Evolutionary conservation across 2,797 vertebrate genomes (phyloP), one percentile per base, ranked within the genome.

Genomic region (Anniella stebbinsi): DNA sequence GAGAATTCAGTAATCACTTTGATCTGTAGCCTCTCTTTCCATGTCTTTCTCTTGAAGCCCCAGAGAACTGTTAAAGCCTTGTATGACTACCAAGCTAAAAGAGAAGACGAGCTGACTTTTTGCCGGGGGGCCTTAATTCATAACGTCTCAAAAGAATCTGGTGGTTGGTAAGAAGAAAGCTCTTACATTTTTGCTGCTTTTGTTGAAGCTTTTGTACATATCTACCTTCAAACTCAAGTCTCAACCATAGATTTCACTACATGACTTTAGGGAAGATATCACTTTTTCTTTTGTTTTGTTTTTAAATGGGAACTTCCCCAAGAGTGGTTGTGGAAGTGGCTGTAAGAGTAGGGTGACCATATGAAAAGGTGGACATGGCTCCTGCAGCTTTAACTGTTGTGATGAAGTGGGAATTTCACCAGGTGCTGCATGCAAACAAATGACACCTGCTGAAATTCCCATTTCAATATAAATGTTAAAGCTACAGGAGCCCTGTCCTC

Each of bases 81-180:
- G 73, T 99, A 99, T 81, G 97, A 98, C 96, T 99, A 99, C 97
- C 97, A 97, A 95, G 98, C 99, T 75, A 97, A 93, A 94, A 97
- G 95, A 83, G 67, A 95, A 0, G 99, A 99, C 80, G 99, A 99
- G 95, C 96, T 99, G 93, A 98, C 94, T 95, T 99, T 99, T 96
- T 95, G 89, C 93, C 98, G 98, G n/a, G 99, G 98, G 6, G 98
- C 98, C 92, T 94, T 99, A 95, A 99, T 99, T 96, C 98, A 99
- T 97, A 99, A 99, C 10, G 98, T 99, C 57, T 97, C 95, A 72
- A 98, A 98, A 95, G 97, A 98, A 90, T 96, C 94, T 0, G 97
- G 97, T 33, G 98, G 98, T 95, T 99, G 99, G 99, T 99, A 97
- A 98, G 98, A 91, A 87, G 84, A 88, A 89, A 87, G 66, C 70